Evolutionary conservation across 2,888 invertebrate species (phyloP).

Genomic region (Eumacrocentrus americanus): DNA sequence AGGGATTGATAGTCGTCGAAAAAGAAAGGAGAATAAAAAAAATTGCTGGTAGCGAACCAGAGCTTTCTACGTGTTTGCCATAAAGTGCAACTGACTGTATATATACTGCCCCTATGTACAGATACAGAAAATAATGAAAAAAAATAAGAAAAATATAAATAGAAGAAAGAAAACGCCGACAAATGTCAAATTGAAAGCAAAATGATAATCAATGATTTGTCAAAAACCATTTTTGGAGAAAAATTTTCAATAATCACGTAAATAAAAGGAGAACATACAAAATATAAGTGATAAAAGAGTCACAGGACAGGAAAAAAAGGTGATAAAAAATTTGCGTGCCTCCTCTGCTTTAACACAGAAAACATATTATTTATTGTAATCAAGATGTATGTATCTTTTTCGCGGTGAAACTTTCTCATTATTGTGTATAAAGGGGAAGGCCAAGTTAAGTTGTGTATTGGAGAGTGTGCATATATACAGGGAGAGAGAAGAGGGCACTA

Average conservation of each 20-base stretch:
- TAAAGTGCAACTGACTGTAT: conserved; percentile 20
- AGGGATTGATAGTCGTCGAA: conserved; percentile 29
- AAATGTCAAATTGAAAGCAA: too few relatives aligned
- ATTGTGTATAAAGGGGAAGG: conserved; percentile 30
- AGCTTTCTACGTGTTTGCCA: conserved; percentile 24
- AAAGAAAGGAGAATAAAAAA: conserved; percentile 21
- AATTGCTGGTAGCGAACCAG: conserved; percentile 9
- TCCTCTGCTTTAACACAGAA: conserved; percentile 33
- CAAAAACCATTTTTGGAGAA: background rate
- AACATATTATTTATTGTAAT: conserved; percentile 38
- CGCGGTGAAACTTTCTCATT: conserved; percentile 37
- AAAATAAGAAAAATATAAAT: background rate
- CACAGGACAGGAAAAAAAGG: background rate
- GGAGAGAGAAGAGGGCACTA: conserved; percentile 40
- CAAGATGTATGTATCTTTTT: conserved; percentile 38
- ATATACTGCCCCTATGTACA: too few relatives aligned
- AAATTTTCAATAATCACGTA: background rate
- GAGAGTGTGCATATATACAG: background rate
- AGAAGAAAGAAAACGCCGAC: too few relatives aligned
- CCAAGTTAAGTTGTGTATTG: conserved; percentile 12
- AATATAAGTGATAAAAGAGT: background rate
- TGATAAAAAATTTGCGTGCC: conserved; percentile 31
- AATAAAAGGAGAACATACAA: background rate
- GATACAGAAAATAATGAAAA: background rate
- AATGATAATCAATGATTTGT: background rate